Conservation (phyloP, 2,888 invertebrate species). For the Tetramorium bicarinatum region DNA sequence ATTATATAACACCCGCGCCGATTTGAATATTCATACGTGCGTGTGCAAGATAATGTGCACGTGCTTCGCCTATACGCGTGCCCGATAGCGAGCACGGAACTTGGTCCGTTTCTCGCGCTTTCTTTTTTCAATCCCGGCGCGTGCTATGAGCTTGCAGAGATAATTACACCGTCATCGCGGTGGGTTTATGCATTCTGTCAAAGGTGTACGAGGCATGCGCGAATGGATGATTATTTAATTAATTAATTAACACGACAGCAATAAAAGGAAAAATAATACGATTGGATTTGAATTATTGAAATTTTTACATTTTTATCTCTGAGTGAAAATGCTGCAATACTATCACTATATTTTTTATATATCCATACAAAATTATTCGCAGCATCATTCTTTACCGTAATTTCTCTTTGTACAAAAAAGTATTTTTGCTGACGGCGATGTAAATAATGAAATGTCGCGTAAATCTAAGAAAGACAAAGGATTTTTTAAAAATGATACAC, state of each 20-base stretch:
- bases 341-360: background rate
- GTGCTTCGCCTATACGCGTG: constrained; percentile 44
- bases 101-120: constrained; percentile 18
- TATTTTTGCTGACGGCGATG: background rate
- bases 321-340: background rate
- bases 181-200: constrained; percentile 42
- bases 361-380: background rate
- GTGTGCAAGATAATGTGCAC: constrained; percentile 48
- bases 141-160: constrained; percentile 29
- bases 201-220: constrained; percentile 4
- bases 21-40: constrained; percentile 68
- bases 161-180: constrained; percentile 52
- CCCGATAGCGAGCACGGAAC: constrained; percentile 16
- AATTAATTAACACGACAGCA: constrained; percentile 26
- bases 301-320: background rate
- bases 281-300: background rate
- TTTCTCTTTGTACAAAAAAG: background rate
- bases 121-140: background rate
- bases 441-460: constrained; percentile 23
- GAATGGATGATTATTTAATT: constrained; percentile 22
- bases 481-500: background rate
- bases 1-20: constrained; percentile 58
- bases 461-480: background rate
- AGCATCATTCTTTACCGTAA: background rate
- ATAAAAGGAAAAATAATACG: background rate